Evolutionary conservation across 2,797 vertebrate genomes (phyloP).

Genomic region (Merluccius polli): DNA sequence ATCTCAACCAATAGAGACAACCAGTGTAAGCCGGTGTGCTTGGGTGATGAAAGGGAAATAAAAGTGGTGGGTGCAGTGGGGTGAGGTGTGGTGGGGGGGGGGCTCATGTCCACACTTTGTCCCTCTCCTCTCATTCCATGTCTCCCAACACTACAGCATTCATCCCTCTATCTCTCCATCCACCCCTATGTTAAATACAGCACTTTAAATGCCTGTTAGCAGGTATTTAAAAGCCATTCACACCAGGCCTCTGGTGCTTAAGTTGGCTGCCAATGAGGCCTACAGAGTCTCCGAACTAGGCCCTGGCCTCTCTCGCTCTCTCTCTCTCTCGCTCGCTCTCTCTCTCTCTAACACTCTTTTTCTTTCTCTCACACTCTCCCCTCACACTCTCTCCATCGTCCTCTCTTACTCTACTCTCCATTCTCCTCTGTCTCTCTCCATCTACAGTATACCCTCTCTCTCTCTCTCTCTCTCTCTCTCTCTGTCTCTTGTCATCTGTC

Average conservation of each 20-base stretch:
- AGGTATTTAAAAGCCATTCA: constrained; percentile 74
- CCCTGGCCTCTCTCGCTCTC: constrained; percentile 23
- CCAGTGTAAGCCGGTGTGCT: too few relatives aligned
- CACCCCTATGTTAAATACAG: constrained; percentile 51
- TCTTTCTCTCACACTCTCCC: background rate
- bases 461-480: constrained; percentile 30
- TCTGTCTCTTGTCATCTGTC: constrained; percentile 10
- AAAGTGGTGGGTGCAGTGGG: too few relatives aligned
- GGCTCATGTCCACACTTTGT: constrained; percentile 45
- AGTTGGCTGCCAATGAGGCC: constrained; percentile 58
- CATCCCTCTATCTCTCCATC: constrained; percentile 42
- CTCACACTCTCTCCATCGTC: background rate
- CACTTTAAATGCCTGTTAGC: constrained; percentile 57
- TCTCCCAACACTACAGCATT: constrained; percentile 32
- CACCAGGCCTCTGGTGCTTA: constrained; percentile 62
- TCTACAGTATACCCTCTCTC: constrained; percentile 23
- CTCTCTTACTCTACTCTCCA: background rate
- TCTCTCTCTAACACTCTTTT: background rate
- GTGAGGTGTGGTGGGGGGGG: background rate
- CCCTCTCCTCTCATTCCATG: constrained; percentile 45
- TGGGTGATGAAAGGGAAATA: too few relatives aligned
- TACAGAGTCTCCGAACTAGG: constrained; percentile 47
- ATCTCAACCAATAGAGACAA: too few relatives aligned
- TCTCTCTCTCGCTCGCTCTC: background rate
- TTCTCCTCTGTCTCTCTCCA: constrained; percentile 20